A percentile compares a stretch with the other conserved stretches of the same genome.
Evolutionary conservation across 2,888 invertebrate genomes (phyloP).

Genomic region (Ecliptopera silaceata): DNA sequence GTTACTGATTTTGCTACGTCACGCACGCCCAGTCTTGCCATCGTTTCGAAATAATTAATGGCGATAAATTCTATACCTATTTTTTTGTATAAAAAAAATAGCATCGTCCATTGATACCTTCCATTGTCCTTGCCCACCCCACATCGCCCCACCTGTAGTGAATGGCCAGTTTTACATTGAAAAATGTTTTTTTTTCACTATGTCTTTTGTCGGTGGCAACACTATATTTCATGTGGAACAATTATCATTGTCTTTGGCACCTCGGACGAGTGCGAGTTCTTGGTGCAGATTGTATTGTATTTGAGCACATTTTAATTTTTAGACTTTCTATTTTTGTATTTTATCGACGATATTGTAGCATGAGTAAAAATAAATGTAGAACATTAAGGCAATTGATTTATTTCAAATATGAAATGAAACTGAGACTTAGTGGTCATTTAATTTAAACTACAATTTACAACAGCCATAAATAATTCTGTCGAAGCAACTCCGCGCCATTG

Average conservation of each 20-base stretch:
- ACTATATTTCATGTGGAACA: constrained; percentile 81
- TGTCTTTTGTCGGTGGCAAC: constrained; percentile 79
- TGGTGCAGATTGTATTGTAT: constrained; percentile 46
- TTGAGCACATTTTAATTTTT: constrained; percentile 24
- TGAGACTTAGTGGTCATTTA: constrained; percentile 73
- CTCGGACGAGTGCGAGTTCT: constrained; percentile 51
- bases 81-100: constrained; percentile 64
- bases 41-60: constrained; percentile 68
- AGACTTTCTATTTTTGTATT: constrained; percentile 13
- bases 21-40: constrained; percentile 44
- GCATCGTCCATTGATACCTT: constrained; percentile 75
- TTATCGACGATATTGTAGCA: background rate
- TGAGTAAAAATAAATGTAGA: constrained; percentile 23
- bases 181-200: constrained; percentile 70
- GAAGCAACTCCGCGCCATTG: constrained; percentile 70
- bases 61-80: constrained; percentile 58
- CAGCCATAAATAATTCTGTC: constrained; percentile 73
- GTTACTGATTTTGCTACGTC: constrained; percentile 36
- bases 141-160: constrained; percentile 75
- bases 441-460: constrained; percentile 78
- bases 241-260: constrained; percentile 83
- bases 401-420: constrained; percentile 66
- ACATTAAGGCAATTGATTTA: constrained; percentile 64
- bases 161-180: constrained; percentile 76
- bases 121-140: constrained; percentile 77